Base-by-base conservation (phyloP, 2,113 vertebrate species). In the Bettongia penicillata region DNA sequence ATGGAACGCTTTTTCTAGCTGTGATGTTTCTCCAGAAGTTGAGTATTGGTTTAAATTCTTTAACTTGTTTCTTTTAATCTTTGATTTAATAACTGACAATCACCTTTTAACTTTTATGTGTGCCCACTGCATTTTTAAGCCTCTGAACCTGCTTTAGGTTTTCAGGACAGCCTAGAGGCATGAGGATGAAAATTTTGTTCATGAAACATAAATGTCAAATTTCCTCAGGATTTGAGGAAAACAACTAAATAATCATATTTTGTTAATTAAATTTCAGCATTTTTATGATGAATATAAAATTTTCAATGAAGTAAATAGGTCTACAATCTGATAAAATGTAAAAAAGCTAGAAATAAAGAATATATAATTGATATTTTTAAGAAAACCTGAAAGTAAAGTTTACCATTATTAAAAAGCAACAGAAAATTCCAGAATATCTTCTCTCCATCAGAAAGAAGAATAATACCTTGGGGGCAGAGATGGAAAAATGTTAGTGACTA, bases 371-470 rank as follows among this genome's bases (percentile, higher is more conserved):
- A 68, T 11, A 68, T 68, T 37, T n/a, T n/a, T n/a, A n/a, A 16
- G 43, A 19, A 52, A 93, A 90, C n/a, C 49, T 24, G 57, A 94
- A 93, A 95, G 89, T n/a, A 57, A 93, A 57, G 92, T 51, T 37
- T 96, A 31, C 22, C 43, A n/a, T 91, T 91, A 57, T 68, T 97
- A 77, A 96, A 5, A 53, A 61, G 57, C 28, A 61, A 92, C 90
- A 91, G 25, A 93, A 94, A 92, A 93, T 7, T 95, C 49, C 77
- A 77, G 53, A 91, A 61, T 51, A 53, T 51, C 61, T 94, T 51
- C 61, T 94, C 14, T 91, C 48, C 16, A 49, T 28, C 8, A 92
- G 68, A 53, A 97, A n/a, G n/a, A 96, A 28, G 92, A 92, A 93
- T 10, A 57, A 68, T 8, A 92, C 5, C 95, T 93, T 61, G 23